phyloP scores from a whole-genome alignment of 2,797 vertebrate genomes.

The Helostoma temminkii region DNA sequence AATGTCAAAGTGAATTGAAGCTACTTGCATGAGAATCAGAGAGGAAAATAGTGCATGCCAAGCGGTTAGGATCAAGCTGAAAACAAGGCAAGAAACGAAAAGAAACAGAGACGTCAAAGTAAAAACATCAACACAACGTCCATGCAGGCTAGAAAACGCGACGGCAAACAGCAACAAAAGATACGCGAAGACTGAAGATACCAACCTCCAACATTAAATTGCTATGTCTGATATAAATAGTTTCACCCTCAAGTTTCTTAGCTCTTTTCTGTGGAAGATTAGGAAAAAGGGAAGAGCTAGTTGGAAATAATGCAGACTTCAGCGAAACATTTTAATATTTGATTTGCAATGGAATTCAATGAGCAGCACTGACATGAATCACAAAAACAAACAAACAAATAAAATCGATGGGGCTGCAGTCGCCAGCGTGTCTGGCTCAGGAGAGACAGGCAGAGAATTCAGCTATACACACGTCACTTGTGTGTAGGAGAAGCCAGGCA shows the following conservation, averaged over 20 bases:
- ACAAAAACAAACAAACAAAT: conserved; percentile 23
- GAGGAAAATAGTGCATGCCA: conserved; percentile 85
- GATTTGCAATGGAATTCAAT: conserved; percentile 34
- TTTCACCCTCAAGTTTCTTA: conserved; percentile 99
- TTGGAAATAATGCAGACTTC: conserved; percentile 50
- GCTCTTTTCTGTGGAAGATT: conserved; percentile 95
- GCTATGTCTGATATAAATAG: conserved; percentile 99
- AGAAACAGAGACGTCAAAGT: conserved; percentile 43
- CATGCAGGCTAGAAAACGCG: conserved; percentile 64
- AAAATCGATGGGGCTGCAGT: conserved; percentile 5
- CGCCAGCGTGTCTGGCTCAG: conserved; percentile 12
- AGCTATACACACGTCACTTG: not conserved
- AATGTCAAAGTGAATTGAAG: conserved; percentile 49
- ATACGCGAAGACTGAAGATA: conserved; percentile 83
- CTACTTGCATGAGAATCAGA: conserved; percentile 85
- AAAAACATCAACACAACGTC: conserved; percentile 27
- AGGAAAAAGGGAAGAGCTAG: conserved; percentile 75
- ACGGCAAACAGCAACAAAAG: conserved; percentile 37
- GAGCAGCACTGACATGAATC: conserved; percentile 25
- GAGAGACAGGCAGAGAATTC: not conserved
- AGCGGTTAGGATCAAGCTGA: conserved; percentile 80
- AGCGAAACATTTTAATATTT: conserved; percentile 36
- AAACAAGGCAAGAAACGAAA: conserved; percentile 54
- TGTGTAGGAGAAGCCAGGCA: conserved; percentile 10
- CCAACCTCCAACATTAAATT: conserved; percentile 99